Base-by-base conservation (phyloP, 2,113 vertebrate species). In the Lanius collurio region DNA sequence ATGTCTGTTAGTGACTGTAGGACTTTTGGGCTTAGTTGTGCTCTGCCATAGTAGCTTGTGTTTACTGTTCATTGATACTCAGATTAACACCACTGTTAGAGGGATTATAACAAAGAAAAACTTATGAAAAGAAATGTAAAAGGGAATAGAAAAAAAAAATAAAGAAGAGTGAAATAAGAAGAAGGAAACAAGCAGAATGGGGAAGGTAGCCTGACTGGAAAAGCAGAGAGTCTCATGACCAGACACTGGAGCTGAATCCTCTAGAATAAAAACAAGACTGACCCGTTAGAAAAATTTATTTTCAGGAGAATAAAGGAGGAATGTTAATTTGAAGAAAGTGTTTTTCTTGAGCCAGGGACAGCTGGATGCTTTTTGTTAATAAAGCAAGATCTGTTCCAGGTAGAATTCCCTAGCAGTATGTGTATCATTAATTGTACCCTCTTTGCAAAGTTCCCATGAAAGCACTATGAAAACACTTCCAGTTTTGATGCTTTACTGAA, bases 401-500 rank as follows among this genome's bases (percentile, higher is more conserved):
- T 55, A 90, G 83, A 83, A 90, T 70, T 78, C 62, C 52, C 76
- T 46, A 50, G 47, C 27, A 50, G 5, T 31, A 12, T 27, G 44
- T 24, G n/a, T 37, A 26, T 31, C 11, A 89, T 56, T 81, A 31
- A 27, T 26, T n/a, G 31, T 57, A 77, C 28, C 24, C 28, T 13
- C 75, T 86, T 83, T 94, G 37, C 52, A 88, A 90, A 71, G 73
- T 68, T 80, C 75, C 68, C 62, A 44, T 31, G 37, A 90, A 94
- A 90, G 78, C 33, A 52, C 31, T 74, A 47, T 23, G 37, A 92
- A 94, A 90, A 82, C 35, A 59, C 41, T 75, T 94, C 47, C 64
- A 83, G 92, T 84, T 96, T 77, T 78, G 56, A 70, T 82, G 44
- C 71, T 89, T 87, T 90, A 37, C 68, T 90, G 60, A 92, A 86